Evolutionary conservation across 2,113 vertebrate genomes (phyloP).

Genomic region (Peromyscus leucopus): DNA sequence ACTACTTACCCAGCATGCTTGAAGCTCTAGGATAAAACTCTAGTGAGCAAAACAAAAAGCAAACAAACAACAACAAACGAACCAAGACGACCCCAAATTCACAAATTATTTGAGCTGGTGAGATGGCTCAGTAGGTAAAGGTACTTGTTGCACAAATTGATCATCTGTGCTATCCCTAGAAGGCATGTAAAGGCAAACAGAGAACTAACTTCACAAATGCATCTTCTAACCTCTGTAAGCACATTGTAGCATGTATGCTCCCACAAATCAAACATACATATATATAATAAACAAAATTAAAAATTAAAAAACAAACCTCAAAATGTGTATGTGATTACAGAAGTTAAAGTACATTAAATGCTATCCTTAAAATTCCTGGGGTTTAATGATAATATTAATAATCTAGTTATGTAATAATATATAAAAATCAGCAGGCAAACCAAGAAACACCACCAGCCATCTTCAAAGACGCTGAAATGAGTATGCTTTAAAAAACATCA

Average conservation of each 20-base stretch:
- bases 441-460: background rate
- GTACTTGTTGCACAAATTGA: no score
- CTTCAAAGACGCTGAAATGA: background rate
- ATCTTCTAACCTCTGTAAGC: background rate
- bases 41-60: background rate
- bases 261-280: background rate
- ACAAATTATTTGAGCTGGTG: background rate
- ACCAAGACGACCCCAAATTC: background rate
- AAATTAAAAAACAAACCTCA: background rate
- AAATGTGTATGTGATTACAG: background rate
- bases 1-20: background rate
- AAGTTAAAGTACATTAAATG: background rate
- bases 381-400: background rate
- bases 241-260: background rate
- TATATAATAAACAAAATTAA: background rate
- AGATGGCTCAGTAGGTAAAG: background rate
- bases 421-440: background rate
- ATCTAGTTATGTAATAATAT: background rate
- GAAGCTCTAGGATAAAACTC: background rate
- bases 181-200: background rate
- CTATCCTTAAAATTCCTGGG: background rate
- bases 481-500: background rate
- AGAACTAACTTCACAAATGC: background rate
- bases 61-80: background rate
- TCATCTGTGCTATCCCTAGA: background rate